A percentile compares a stretch with the other conserved stretches of the same genome.
Evolutionary conservation across 1,140 invertebrate species (phyloP).

Genomic region (Sarcophaga peregrina): DNA sequence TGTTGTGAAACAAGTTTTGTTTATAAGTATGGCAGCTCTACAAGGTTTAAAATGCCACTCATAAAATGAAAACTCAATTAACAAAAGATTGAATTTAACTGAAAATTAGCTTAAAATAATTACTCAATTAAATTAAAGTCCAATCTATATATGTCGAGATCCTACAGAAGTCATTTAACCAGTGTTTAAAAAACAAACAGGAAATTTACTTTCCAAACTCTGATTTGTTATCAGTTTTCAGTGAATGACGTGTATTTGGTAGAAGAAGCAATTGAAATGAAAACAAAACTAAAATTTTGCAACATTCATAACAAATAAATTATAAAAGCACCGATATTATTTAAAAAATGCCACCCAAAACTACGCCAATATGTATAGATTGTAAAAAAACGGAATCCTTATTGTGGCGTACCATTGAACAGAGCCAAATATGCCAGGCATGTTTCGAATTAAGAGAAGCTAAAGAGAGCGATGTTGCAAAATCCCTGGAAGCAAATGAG

Average conservation of each 20-base stretch:
- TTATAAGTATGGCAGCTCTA: too few relatives aligned
- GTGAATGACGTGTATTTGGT: neutral
- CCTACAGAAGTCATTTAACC: too few relatives aligned
- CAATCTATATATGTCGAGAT: too few relatives aligned
- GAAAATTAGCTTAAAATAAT: too few relatives aligned
- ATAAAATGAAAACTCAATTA: too few relatives aligned
- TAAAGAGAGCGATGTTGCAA: neutral
- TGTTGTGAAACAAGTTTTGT: too few relatives aligned
- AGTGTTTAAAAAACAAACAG: neutral
- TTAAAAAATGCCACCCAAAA: slow-evolving; percentile 44
- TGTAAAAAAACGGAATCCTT: slow-evolving; percentile 46
- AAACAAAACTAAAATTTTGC: neutral
- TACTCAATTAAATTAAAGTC: too few relatives aligned
- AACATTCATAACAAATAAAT: neutral
- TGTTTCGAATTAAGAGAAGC: slow-evolving; percentile 43
- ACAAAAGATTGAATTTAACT: too few relatives aligned
- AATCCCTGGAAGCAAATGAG: slow-evolving; percentile 16
- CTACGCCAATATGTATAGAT: slow-evolving; percentile 41
- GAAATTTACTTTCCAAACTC: neutral
- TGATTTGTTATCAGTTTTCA: neutral
- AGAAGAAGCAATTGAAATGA: neutral
- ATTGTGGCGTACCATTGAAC: slow-evolving; percentile 40
- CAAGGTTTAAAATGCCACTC: too few relatives aligned
- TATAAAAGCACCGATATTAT: neutral
- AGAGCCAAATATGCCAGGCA: slow-evolving; percentile 45